A percentile compares a stretch with the other conserved stretches of the same genome.
phyloP scores from a whole-genome alignment of 2,888 invertebrate genomes.

The Agrenia bidenticulata region DNA sequence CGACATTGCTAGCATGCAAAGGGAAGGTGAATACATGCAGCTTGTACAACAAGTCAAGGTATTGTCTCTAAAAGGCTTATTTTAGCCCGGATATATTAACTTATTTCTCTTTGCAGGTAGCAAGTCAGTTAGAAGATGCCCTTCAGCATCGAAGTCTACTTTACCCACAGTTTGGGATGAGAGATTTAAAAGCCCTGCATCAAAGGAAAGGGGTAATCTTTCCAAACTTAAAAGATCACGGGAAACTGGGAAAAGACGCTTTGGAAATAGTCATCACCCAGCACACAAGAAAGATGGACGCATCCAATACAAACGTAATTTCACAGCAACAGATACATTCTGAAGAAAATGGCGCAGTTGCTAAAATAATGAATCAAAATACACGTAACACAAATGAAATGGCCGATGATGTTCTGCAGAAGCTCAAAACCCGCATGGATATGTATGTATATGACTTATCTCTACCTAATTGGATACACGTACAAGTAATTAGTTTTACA shows the following conservation, averaged over 20 bases:
- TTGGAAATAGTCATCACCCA: slow-evolving; percentile 52
- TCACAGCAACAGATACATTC: slow-evolving; percentile 42
- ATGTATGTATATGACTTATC: no score
- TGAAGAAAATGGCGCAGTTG: slow-evolving; percentile 8
- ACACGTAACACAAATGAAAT: slow-evolving; percentile 41
- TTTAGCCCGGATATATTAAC: no score
- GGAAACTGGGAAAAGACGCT: slow-evolving; percentile 52
- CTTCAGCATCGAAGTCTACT: slow-evolving; percentile 51
- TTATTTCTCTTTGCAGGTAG: slow-evolving; percentile 40
- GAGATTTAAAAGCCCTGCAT: slow-evolving; percentile 48
- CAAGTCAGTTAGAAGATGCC: slow-evolving; percentile 53
- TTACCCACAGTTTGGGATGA: slow-evolving; percentile 52
- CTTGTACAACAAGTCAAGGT: slow-evolving; percentile 53
- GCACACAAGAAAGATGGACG: slow-evolving; percentile 46
- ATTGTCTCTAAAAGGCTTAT: not conserved
- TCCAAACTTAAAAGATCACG: slow-evolving; percentile 53
- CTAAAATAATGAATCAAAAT: slow-evolving; percentile 14
- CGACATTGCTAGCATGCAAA: slow-evolving; percentile 53
- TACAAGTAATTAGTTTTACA: not conserved
- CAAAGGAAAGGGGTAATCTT: slow-evolving; percentile 53
- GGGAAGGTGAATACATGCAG: slow-evolving; percentile 53
- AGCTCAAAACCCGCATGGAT: slow-evolving; percentile 51
- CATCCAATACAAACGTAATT: slow-evolving; percentile 41
- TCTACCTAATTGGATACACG: no score
- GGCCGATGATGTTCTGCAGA: slow-evolving; percentile 49